Evolutionary conservation across 2,797 vertebrate species (phyloP), one percentile per base, ranked within the genome.

Genomic region (Spea hammondii): DNA sequence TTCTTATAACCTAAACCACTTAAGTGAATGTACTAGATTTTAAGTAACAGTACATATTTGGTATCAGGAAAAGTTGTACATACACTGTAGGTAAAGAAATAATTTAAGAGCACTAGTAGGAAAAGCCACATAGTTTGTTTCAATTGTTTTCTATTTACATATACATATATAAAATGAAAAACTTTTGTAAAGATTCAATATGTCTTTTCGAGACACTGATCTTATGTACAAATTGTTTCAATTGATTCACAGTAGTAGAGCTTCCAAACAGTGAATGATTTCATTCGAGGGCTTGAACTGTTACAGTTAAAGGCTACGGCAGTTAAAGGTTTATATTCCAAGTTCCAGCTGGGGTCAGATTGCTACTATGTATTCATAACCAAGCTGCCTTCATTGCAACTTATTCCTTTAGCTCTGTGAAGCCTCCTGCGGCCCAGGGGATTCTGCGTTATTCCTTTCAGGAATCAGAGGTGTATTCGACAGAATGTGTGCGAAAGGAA

Each of bases 381-480:
- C 53, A 71, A 62, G 10, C 54, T 68, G 32, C 47, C 65, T 81
- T 72, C 46, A 50, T 45, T 66, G 68, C 47, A 80, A 67, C 73
- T 76, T 44, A 59, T 72, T 72, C 55, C 55, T 72, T 81, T 57
- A 81, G 62, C 65, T 81, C 69, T 68, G 60, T 76, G 64, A 81
- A 68, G 77, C 57, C 13, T 50, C 32, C 65, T 72, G 12, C 64
- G 60, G 44, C 80, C 70, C 79, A 68, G 59, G 79, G 70, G 79
- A 77, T 69, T 74, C 6, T 55, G 80, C 68, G 73, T 45, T 72
- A 74, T 77, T 55, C 59, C 66, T 77, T 70, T 82, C 64, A 77
- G 55, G 70, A 77, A 69, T 65, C 70, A 69, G 75, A 65, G 64
- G 69, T 77, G 65, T 67, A 76, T 73, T 77, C 65, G 53, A 62